Evolutionary conservation across 1,140 invertebrate species (phyloP).

Genomic region (Drosophila cardini): DNA sequence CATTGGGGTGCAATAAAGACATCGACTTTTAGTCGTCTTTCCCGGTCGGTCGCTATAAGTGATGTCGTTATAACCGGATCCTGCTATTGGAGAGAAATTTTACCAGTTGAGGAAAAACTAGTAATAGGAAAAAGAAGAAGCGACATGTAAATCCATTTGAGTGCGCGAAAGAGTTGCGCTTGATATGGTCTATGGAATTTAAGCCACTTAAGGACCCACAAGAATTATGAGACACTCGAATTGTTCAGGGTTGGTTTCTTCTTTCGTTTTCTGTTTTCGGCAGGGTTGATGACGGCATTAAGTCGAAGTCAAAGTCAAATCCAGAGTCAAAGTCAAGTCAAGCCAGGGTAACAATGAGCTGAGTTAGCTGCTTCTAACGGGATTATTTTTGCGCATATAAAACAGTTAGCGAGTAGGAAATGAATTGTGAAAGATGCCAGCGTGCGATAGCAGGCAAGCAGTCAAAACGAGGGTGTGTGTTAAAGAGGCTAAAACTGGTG

Average conservation of each 20-base stretch:
- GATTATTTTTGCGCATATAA: constrained; percentile 55
- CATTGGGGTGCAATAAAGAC: too few relatives aligned
- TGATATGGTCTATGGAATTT: constrained; percentile 36
- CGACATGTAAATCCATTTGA: constrained; percentile 51
- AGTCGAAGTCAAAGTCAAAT: constrained; percentile 10
- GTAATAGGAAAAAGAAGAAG: not conserved
- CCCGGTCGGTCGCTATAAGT: too few relatives aligned
- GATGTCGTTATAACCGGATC: too few relatives aligned
- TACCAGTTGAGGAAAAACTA: constrained; percentile 60
- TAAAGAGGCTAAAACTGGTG: not conserved
- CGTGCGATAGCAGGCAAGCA: constrained; percentile 18
- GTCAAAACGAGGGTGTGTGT: not conserved
- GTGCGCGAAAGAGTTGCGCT: constrained; percentile 51
- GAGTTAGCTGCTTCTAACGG: constrained; percentile 32
- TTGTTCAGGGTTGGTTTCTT: constrained; percentile 2
- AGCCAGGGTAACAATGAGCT: constrained; percentile 42
- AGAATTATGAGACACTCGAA: constrained; percentile 43
- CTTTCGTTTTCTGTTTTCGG: not conserved
- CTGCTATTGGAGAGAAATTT: constrained; percentile 54
- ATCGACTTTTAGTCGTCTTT: too few relatives aligned
- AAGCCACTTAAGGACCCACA: constrained; percentile 43
- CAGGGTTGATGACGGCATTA: constrained; percentile 21
- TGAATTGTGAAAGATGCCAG: constrained; percentile 47
- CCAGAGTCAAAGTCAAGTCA: constrained; percentile 22
- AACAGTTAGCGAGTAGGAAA: constrained; percentile 51